phyloP scores from a whole-genome alignment of 2,888 invertebrate genomes.

The Rhagophthalmus giganteus region DNA sequence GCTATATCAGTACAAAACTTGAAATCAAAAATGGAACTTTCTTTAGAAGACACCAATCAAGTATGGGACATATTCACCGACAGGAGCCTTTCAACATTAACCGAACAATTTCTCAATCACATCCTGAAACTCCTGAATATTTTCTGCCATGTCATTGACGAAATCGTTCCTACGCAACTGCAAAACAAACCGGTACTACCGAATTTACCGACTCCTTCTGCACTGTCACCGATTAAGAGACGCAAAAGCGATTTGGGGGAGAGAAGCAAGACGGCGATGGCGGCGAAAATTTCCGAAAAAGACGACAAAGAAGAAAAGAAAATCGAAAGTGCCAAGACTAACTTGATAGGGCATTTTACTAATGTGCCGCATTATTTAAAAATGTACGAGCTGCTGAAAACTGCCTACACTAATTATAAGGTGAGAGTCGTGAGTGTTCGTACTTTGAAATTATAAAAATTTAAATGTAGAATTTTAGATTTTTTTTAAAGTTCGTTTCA shows the following conservation, averaged over 20 bases:
- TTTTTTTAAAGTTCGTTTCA: no score
- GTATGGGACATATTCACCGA: slow-evolving; percentile 54
- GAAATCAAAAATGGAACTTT: slow-evolving; percentile 36
- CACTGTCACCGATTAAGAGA: slow-evolving; percentile 55
- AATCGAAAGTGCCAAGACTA: slow-evolving; percentile 40
- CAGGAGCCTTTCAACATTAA: slow-evolving; percentile 57
- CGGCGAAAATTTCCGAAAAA: slow-evolving; percentile 42
- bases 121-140: slow-evolving; percentile 73
- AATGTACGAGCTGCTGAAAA: slow-evolving; percentile 78
- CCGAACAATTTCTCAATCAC: slow-evolving; percentile 69
- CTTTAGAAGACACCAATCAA: slow-evolving; percentile 32
- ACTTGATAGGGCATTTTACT: slow-evolving; percentile 65
- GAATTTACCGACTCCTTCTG: slow-evolving; percentile 56
- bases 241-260: slow-evolving; percentile 53
- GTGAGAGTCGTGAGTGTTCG: no score
- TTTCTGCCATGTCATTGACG: slow-evolving; percentile 75
- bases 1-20: slow-evolving; percentile 32
- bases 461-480: no score
- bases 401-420: slow-evolving; percentile 86
- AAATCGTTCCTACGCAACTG: slow-evolving; percentile 61
- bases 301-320: slow-evolving; percentile 48
- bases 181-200: slow-evolving; percentile 62
- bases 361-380: slow-evolving; percentile 81
- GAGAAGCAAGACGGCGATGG: slow-evolving; percentile 39
- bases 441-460: no score